phyloP scores from a whole-genome alignment of 2,113 vertebrate genomes.

The Hypocryptadius cinnamomeus region DNA sequence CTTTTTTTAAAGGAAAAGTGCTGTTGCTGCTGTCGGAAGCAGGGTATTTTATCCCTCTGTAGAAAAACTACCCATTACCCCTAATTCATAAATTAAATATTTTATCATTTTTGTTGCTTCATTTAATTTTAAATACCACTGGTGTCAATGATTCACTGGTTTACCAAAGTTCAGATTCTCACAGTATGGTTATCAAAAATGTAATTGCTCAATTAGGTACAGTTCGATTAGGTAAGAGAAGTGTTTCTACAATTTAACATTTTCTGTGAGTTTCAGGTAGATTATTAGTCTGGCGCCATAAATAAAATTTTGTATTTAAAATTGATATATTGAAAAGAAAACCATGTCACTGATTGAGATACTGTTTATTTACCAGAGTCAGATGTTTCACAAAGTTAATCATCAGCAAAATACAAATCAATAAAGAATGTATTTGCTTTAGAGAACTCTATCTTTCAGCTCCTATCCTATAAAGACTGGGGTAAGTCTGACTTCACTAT shows the following conservation, averaged over 20 bases:
- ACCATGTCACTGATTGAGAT: not conserved
- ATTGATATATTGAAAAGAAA: not conserved
- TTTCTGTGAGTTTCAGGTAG: not conserved
- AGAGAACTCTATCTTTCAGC: not conserved
- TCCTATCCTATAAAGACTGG: not conserved
- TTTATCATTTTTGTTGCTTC: not conserved
- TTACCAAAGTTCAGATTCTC: not conserved
- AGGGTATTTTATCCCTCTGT: not conserved
- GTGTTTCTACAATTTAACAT: not conserved
- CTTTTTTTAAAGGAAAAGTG: not conserved
- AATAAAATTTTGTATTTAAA: not conserved
- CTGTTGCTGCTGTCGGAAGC: not conserved
- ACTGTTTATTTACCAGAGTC: not conserved
- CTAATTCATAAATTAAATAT: not conserved
- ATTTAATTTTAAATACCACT: not conserved
- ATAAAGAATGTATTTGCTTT: not conserved
- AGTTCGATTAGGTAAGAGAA: not conserved
- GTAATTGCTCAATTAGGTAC: not conserved
- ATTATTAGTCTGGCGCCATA: not conserved
- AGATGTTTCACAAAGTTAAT: slow-evolving; percentile 1
- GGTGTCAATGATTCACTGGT: not conserved
- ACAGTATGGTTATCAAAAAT: not conserved
- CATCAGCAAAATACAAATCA: not conserved
- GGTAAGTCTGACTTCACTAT: not conserved
- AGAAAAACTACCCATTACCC: not conserved